Evolutionary conservation across 2,113 vertebrate genomes (phyloP).

Genomic region (Scomber scombrus): DNA sequence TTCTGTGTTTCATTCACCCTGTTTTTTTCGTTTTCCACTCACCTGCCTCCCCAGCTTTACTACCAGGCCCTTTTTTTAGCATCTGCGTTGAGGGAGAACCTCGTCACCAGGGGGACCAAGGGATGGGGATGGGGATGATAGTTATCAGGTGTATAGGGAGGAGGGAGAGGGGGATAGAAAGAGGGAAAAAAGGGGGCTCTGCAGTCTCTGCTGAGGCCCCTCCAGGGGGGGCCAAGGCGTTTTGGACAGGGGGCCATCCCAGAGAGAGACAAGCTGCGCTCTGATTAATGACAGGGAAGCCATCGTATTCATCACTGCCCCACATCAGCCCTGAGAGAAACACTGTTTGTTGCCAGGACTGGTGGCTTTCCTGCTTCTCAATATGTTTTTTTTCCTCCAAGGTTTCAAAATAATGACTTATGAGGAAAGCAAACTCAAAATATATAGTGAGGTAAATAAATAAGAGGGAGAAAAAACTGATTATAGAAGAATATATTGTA

Average conservation of each 20-base stretch:
- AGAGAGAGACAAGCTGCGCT: slow-evolving; percentile 51
- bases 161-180: not conserved
- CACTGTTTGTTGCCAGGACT: slow-evolving; percentile 39
- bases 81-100: slow-evolving; percentile 33
- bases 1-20: not conserved
- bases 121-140: slow-evolving; percentile 33
- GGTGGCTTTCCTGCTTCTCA: slow-evolving; percentile 34
- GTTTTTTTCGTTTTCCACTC: not conserved
- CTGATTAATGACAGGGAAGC: slow-evolving; percentile 78
- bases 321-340: slow-evolving; percentile 60
- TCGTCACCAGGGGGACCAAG: slow-evolving; percentile 36
- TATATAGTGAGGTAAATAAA: slow-evolving; percentile 34
- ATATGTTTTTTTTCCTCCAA: slow-evolving; percentile 17
- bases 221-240: slow-evolving; percentile 24
- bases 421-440: slow-evolving; percentile 14
- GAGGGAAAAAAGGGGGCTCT: slow-evolving; percentile 12
- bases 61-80: slow-evolving; percentile 23
- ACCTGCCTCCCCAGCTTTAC: not conserved
- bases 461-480: slow-evolving; percentile 21
- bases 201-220: slow-evolving; percentile 17
- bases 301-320: slow-evolving; percentile 74
- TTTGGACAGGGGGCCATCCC: slow-evolving; percentile 39
- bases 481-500: not conserved
- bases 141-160: slow-evolving; percentile 28
- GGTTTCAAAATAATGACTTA: slow-evolving; percentile 48